A percentile compares a stretch with the other conserved stretches of the same genome.
Conservation (phyloP, 2,888 invertebrate genomes). For the Peribatodes rhomboidaria region DNA sequence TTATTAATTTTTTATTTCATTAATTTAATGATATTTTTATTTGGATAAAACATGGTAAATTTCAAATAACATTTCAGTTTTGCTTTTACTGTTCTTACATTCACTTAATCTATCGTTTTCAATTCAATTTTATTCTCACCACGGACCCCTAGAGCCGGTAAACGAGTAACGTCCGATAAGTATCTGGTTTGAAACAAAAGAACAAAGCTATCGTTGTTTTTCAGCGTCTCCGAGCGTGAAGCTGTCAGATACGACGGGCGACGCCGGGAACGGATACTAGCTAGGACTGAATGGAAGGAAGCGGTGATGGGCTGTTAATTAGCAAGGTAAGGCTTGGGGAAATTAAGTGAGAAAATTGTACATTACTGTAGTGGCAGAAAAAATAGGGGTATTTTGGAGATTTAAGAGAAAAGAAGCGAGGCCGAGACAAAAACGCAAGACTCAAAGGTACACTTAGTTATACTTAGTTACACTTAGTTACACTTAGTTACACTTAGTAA, state of each 20-base stretch:
- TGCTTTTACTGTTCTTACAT: too few species aligned
- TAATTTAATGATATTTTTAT: too few species aligned
- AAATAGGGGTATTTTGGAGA: too few species aligned
- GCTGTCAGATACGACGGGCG: conserved; percentile 18
- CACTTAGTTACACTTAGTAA: too few species aligned
- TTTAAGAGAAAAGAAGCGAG: not conserved
- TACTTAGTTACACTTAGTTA: too few species aligned
- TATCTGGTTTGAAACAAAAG: conserved; percentile 80
- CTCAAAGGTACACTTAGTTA: too few species aligned
- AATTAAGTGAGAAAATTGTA: not conserved
- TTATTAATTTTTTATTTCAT: too few species aligned
- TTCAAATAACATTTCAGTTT: too few species aligned
- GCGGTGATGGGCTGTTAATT: not conserved
- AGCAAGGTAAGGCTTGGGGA: not conserved
- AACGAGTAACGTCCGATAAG: conserved; percentile 78
- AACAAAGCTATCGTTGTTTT: conserved; percentile 79
- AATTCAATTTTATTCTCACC: not conserved
- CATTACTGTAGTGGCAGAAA: too few species aligned
- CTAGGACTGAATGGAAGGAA: not conserved
- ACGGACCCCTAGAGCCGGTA: conserved; percentile 52
- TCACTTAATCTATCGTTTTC: not conserved
- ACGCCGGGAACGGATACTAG: not conserved
- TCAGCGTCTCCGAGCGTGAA: conserved; percentile 54
- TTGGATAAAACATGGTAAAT: too few species aligned
- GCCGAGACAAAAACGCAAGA: too few species aligned